A percentile compares a stretch with the other conserved stretches of the same genome.
phyloP scores from a whole-genome alignment of 2,888 invertebrate genomes.

The Dromius quadrimaculatus region DNA sequence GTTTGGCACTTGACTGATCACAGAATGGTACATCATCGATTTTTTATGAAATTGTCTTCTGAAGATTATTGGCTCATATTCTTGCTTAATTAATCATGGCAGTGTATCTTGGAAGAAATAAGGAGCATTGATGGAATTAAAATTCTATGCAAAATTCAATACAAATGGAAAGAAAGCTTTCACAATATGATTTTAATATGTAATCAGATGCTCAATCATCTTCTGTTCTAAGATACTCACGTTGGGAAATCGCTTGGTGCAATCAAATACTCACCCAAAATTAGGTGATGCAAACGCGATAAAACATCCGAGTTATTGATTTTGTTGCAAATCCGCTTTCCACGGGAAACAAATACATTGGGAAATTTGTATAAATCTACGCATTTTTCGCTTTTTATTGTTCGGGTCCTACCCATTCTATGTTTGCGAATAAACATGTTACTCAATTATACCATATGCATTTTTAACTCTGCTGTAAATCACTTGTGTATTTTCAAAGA shows the following conservation, averaged over 20 bases:
- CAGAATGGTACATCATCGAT: conserved; percentile 21
- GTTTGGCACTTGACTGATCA: conserved; percentile 22
- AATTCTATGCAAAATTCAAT: too few species aligned
- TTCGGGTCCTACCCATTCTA: conserved; percentile 33
- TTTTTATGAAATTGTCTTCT: not conserved
- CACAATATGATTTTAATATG: too few species aligned
- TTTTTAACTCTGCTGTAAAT: conserved; percentile 41
- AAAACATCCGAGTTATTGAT: conserved; percentile 5
- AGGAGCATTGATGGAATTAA: too few species aligned
- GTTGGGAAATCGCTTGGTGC: conserved; percentile 43
- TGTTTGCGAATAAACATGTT: conserved; percentile 50
- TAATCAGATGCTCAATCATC: too few species aligned
- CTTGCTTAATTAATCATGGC: too few species aligned
- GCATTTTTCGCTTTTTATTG: conserved; percentile 34
- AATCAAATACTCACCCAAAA: conserved; percentile 44
- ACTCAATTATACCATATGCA: conserved; percentile 43
- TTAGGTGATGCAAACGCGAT: too few species aligned
- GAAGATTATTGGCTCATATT: too few species aligned
- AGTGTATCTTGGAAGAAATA: too few species aligned
- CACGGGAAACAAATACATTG: conserved; percentile 33
- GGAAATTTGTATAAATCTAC: conserved; percentile 16
- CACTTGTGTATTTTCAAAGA: conserved; percentile 41
- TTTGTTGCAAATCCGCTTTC: conserved; percentile 15
- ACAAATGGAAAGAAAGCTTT: too few species aligned
- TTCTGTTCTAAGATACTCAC: too few species aligned